Evolutionary conservation across 1,140 invertebrate genomes (phyloP).

Genomic region (Phenacoccus solenopsis): DNA sequence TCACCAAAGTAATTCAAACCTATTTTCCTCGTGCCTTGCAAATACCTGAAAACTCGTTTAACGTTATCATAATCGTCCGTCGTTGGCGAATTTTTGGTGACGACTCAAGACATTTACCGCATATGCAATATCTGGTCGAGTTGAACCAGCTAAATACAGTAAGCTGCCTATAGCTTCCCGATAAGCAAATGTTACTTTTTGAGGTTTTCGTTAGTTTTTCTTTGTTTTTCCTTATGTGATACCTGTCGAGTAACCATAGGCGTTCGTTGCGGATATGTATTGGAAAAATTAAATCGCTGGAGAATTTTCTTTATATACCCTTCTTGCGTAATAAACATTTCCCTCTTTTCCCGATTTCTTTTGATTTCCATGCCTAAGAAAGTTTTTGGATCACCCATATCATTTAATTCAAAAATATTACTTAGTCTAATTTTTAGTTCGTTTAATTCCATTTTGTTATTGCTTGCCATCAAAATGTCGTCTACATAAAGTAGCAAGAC

Average conservation of each 20-base stretch:
- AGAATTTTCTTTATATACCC: constrained; percentile 34
- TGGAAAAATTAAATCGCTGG: constrained; percentile 31
- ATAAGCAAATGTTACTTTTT: constrained; percentile 24
- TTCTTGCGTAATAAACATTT: constrained; percentile 30
- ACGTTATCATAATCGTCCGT: constrained; percentile 25
- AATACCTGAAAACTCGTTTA: too few species aligned
- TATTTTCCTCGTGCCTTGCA: constrained; percentile 25
- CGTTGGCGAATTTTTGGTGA: constrained; percentile 26
- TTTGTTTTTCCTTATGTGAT: constrained; percentile 32
- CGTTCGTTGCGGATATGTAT: constrained; percentile 29
- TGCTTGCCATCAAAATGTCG: not conserved
- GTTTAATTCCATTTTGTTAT: not conserved
- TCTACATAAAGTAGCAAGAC: not conserved
- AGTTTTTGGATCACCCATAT: constrained; percentile 30
- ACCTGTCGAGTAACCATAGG: constrained; percentile 23
- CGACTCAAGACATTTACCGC: constrained; percentile 30
- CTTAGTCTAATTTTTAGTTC: constrained; percentile 22
- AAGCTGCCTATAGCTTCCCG: constrained; percentile 30
- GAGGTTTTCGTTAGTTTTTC: too few species aligned
- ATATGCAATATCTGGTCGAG: too few species aligned
- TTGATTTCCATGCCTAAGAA: constrained; percentile 20
- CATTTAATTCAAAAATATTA: constrained; percentile 31
- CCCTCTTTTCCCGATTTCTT: not conserved
- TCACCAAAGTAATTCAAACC: constrained; percentile 21
- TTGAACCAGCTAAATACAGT: constrained; percentile 30